Conservation (phyloP, 2,797 vertebrate species). For the Xenentodon cancila region DNA sequence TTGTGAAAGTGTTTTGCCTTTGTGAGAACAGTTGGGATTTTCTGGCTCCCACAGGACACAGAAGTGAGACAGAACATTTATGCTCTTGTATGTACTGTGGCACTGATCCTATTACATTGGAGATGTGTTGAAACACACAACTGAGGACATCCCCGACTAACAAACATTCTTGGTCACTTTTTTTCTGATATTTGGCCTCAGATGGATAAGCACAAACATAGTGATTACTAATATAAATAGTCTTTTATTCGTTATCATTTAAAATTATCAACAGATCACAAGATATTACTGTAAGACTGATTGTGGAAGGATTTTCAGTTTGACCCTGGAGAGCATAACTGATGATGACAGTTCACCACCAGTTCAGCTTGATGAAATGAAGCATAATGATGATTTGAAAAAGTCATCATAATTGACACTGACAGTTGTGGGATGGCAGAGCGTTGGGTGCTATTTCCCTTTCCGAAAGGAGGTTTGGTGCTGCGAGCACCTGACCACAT, state of each 20-base stretch:
- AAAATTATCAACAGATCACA: background rate
- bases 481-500: conserved; percentile 50
- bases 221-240: no score
- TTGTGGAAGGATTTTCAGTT: conserved; percentile 25
- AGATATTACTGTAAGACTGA: conserved; percentile 12
- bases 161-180: conserved; percentile 14
- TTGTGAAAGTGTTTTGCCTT: conserved; percentile 34
- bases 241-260: background rate
- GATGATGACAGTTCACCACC: conserved; percentile 53
- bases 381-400: conserved; percentile 61
- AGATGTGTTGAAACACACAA: conserved; percentile 19
- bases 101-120: conserved; percentile 46
- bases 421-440: conserved; percentile 64
- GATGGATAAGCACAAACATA: background rate
- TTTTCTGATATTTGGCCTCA: conserved; percentile 11
- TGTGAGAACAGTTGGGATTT: conserved; percentile 35
- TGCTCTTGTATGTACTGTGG: conserved; percentile 18
- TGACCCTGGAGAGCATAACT: conserved; percentile 33
- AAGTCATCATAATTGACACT: conserved; percentile 62
- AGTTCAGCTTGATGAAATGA: conserved; percentile 49
- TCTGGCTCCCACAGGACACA: conserved; percentile 29
- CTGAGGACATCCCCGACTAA: background rate
- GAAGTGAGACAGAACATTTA: conserved; percentile 32
- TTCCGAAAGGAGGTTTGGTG: conserved; percentile 65
- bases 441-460: conserved; percentile 52